These are phyloP conservation scores for Agrotis clavis DNA, from an alignment of 2,888 invertebrate genomes.

Conservation along the genomic window DNA sequence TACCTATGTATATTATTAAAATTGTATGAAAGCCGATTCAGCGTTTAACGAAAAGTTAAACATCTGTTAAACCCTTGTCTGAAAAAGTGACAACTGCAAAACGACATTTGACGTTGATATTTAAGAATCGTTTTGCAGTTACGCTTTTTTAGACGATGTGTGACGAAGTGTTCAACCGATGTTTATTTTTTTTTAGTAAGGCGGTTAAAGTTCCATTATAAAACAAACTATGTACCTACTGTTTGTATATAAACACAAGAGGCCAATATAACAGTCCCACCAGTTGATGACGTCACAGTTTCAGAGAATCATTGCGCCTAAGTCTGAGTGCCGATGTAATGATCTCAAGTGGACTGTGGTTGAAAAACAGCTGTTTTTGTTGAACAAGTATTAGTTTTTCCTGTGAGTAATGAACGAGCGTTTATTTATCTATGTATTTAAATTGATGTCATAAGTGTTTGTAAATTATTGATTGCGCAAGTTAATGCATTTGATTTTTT, in stretches of 20 bases:
- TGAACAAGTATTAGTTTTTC: neutral
- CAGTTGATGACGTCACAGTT: conserved; percentile 36
- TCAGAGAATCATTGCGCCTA: conserved; percentile 41
- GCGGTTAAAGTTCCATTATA: too few relatives aligned
- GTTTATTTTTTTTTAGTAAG: too few relatives aligned
- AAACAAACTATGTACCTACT: conserved; percentile 9
- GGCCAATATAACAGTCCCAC: conserved; percentile 14
- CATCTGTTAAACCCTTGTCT: too few relatives aligned
- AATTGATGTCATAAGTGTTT: neutral
- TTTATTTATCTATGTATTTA: neutral
- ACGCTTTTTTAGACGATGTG: too few relatives aligned
- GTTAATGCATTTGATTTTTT: too few relatives aligned
- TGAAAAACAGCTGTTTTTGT: conserved; percentile 37
- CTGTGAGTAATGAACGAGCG: neutral
- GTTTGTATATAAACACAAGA: neutral
- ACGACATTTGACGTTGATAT: too few relatives aligned
- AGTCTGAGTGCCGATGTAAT: conserved; percentile 27
- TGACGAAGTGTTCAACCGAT: too few relatives aligned
- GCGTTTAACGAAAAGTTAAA: too few relatives aligned
- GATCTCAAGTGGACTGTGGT: conserved; percentile 45
- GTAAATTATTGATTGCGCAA: neutral
- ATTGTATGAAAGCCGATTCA: too few relatives aligned
- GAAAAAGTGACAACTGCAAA: too few relatives aligned
- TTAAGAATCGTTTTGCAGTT: too few relatives aligned
- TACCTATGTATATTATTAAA: too few relatives aligned